Conservation (phyloP, 1,140 invertebrate species). For the Holcopasites calliopsidis region DNA sequence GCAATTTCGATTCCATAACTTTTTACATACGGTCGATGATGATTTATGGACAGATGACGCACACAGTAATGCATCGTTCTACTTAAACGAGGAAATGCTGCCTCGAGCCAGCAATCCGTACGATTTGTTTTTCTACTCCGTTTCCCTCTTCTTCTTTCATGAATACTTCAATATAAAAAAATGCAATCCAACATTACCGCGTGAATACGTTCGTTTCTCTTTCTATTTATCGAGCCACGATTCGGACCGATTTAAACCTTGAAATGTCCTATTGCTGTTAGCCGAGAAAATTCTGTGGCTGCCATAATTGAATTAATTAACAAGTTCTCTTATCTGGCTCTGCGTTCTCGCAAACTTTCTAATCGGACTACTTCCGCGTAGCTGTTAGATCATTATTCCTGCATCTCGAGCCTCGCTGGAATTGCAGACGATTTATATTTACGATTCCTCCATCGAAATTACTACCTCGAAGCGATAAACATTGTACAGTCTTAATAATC, state of each 20-base stretch:
- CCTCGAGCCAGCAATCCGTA: neutral
- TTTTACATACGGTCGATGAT: neutral
- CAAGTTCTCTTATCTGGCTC: neutral
- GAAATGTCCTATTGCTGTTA: too few relatives aligned
- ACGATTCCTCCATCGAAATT: neutral
- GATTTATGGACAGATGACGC: constrained; percentile 13
- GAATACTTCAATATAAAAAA: too few relatives aligned
- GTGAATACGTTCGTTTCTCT: too few relatives aligned
- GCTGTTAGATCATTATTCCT: constrained; percentile 28
- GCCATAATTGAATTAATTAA: constrained; percentile 17
- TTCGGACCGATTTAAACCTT: too few relatives aligned
- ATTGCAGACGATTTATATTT: constrained; percentile 6
- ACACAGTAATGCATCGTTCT: neutral
- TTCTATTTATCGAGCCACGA: too few relatives aligned
- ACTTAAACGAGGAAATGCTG: neutral
- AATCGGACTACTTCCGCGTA: constrained; percentile 25
- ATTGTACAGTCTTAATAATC: neutral
- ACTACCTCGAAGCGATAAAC: neutral
- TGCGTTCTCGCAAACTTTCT: constrained; percentile 21
- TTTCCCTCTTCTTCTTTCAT: neutral
- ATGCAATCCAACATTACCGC: too few relatives aligned
- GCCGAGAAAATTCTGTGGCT: neutral
- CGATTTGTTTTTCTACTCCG: neutral
- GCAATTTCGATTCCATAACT: constrained; percentile 16
- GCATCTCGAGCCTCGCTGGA: neutral